Percentiles rank a stretch among this genome's conserved stretches.
phyloP scores from a whole-genome alignment of 2,888 invertebrate genomes.

The Mimas tiliae region DNA sequence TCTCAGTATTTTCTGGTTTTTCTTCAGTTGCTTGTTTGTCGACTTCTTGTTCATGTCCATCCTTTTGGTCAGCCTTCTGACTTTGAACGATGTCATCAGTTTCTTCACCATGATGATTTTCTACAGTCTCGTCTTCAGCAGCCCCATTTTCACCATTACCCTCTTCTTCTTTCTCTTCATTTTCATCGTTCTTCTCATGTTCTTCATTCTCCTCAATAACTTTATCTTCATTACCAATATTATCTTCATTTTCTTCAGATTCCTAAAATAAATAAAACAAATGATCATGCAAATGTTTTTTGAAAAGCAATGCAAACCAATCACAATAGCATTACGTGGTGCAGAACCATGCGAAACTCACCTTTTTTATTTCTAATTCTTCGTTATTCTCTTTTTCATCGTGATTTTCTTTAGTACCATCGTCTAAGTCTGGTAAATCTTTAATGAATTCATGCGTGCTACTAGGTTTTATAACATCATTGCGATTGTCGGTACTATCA shows the following conservation, averaged over 20 bases:
- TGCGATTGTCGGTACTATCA: constrained; percentile 62
- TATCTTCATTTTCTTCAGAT: constrained; percentile 44
- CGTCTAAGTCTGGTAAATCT: constrained; percentile 74
- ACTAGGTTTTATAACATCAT: constrained; percentile 70
- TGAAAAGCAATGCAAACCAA: constrained; percentile 77
- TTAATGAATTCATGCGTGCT: constrained; percentile 77
- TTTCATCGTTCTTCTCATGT: constrained; percentile 27
- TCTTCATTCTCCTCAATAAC: constrained; percentile 28
- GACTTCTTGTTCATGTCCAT: constrained; percentile 27
- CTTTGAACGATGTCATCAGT: not conserved
- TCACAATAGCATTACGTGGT: constrained; percentile 55
- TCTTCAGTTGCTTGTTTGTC: not conserved
- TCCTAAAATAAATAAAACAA: constrained; percentile 75
- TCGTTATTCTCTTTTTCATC: constrained; percentile 43
- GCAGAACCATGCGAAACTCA: constrained; percentile 64
- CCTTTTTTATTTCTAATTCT: constrained; percentile 58
- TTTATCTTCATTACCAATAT: constrained; percentile 33
- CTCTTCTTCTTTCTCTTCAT: constrained; percentile 30
- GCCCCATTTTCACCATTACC: constrained; percentile 26
- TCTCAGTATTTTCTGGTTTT: constrained; percentile 33
- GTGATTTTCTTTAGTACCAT: constrained; percentile 49
- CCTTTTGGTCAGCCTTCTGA: constrained; percentile 32
- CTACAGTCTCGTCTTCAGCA: constrained; percentile 16
- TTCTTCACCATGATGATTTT: constrained; percentile 27
- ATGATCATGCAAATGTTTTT: constrained; percentile 75